Evolutionary conservation across 2,113 vertebrate species (phyloP).

Genomic region (Pampusana beccarii): DNA sequence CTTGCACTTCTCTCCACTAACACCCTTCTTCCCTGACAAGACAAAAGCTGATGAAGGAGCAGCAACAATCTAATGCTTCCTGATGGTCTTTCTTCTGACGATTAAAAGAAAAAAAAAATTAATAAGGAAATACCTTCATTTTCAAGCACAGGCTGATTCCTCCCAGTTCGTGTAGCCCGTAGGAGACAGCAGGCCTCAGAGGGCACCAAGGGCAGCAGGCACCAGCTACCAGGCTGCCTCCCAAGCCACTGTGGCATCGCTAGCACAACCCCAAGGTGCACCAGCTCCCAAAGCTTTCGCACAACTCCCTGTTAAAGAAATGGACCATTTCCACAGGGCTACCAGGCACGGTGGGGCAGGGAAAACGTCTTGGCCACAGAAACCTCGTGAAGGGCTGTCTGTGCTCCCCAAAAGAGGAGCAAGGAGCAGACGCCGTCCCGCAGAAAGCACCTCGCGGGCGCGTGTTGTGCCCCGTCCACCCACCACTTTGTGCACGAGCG

Average conservation of each 20-base stretch:
- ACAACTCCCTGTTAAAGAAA: not conserved
- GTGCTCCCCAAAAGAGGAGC: not conserved
- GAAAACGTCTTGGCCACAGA: not conserved
- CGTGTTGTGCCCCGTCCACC: fast-evolving
- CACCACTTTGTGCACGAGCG: too few species aligned
- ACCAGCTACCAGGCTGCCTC: not conserved
- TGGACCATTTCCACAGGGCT: not conserved
- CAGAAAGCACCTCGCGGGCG: not conserved
- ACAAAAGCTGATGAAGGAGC: not conserved
- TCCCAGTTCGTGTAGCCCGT: too few species aligned
- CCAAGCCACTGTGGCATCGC: fast-evolving
- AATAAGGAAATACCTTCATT: not conserved
- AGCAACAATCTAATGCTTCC: not conserved
- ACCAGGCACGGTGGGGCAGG: not conserved
- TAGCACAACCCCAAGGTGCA: not conserved
- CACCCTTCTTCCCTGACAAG: not conserved
- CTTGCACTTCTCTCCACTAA: not conserved
- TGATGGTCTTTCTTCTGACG: not conserved
- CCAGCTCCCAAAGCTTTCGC: not conserved
- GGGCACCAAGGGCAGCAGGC: too few species aligned
- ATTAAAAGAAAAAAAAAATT: not conserved
- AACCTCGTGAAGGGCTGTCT: not conserved
- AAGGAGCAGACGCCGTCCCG: not conserved
- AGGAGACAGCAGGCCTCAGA: too few species aligned
- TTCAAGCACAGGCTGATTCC: not conserved